Percentiles rank a stretch among this genome's conserved stretches.
phyloP scores from a whole-genome alignment of 92 coral and sea anemone species.

The Zoanthus gigantus region DNA sequence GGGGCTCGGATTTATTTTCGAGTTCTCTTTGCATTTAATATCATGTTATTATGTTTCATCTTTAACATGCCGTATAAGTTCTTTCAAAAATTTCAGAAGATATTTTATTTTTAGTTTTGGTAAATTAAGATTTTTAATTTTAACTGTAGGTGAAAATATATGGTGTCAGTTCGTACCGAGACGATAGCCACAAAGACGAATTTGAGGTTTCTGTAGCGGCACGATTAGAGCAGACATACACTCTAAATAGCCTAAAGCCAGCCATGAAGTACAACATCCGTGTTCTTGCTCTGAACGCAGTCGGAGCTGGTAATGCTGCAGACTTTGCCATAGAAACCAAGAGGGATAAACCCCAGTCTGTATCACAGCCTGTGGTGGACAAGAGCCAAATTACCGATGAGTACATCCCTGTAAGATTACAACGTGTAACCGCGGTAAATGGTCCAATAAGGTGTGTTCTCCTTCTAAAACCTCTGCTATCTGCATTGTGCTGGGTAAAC shows the following conservation, averaged over 20 bases:
- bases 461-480: not conserved
- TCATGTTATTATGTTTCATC: no score
- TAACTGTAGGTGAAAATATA: slow-evolving; percentile 62
- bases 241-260: slow-evolving; percentile 72
- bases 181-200: slow-evolving; percentile 62
- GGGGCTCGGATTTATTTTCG: no score
- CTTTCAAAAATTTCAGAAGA: no score
- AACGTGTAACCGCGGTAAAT: slow-evolving; percentile 78
- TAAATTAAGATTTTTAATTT: not conserved
- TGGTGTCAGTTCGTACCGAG: slow-evolving; percentile 70
- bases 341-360: slow-evolving; percentile 73
- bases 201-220: slow-evolving; percentile 51
- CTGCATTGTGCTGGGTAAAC: no score
- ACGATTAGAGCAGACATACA: slow-evolving; percentile 50
- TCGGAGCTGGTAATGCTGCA: slow-evolving; percentile 70
- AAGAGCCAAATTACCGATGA: slow-evolving; percentile 65
- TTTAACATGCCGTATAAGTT: no score
- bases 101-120: not conserved
- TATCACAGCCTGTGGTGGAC: slow-evolving; percentile 68
- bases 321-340: slow-evolving; percentile 69
- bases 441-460: slow-evolving; percentile 88
- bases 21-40: no score
- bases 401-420: slow-evolving; percentile 75
- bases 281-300: slow-evolving; percentile 70
- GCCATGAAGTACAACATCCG: slow-evolving; percentile 71